A percentile compares a stretch with the other conserved stretches of the same genome.
Evolutionary conservation across 2,888 invertebrate genomes (phyloP).

Genomic region (Lumbricus terrestris): DNA sequence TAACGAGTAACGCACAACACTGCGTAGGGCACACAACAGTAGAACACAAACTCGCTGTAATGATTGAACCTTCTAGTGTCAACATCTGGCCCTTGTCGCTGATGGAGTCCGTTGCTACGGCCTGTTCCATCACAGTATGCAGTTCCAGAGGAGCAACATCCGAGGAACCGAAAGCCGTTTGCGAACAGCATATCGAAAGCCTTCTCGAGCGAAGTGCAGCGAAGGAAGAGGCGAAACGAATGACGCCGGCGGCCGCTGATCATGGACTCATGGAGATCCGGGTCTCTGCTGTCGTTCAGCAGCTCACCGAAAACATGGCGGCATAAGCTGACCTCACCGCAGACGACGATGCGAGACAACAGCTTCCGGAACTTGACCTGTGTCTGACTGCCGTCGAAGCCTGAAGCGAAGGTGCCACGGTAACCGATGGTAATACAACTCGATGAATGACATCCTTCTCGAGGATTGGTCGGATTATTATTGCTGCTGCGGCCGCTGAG

Average conservation of each 20-base stretch:
- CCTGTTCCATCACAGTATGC: slow-evolving; percentile 71
- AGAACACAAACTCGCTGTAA: slow-evolving; percentile 95
- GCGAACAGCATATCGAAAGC: slow-evolving; percentile 60
- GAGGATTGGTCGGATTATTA: not conserved
- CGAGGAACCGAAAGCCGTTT: slow-evolving; percentile 61
- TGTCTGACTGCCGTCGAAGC: slow-evolving; percentile 86
- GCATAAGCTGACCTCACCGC: slow-evolving; percentile 87
- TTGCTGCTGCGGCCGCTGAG: not conserved
- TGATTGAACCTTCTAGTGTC: slow-evolving; percentile 99
- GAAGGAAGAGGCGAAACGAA: slow-evolving; percentile 97
- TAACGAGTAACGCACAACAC: too few species aligned
- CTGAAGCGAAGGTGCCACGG: slow-evolving; percentile 97
- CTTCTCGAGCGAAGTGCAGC: slow-evolving; percentile 89
- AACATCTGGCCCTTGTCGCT: slow-evolving; percentile 35
- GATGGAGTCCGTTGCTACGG: slow-evolving; percentile 84
- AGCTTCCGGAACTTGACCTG: slow-evolving; percentile 97
- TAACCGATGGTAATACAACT: slow-evolving; percentile 92
- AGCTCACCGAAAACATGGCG: slow-evolving; percentile 93
- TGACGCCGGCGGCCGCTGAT: slow-evolving; percentile 85
- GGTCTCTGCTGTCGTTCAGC: slow-evolving; percentile 95
- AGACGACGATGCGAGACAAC: slow-evolving; percentile 90
- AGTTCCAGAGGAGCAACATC: slow-evolving; percentile 55
- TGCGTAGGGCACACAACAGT: not conserved
- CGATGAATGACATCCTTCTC: not conserved
- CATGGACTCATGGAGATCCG: too few species aligned